Base-by-base conservation (phyloP, 1,140 invertebrate genomes). In the Caligus rogercresseyi region DNA sequence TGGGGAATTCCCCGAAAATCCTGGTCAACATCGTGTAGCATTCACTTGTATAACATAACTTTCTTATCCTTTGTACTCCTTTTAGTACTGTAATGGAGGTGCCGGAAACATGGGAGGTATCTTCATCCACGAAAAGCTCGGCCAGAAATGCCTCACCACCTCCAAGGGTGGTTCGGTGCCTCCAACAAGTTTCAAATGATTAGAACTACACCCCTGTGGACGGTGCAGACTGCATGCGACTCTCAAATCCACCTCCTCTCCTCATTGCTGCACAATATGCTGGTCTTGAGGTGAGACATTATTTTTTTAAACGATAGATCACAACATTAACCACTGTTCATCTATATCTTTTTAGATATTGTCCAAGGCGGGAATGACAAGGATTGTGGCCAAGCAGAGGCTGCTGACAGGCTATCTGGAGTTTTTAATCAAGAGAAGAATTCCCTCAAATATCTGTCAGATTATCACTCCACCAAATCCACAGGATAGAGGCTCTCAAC, bases 401-500 rank as follows among this genome's bases (percentile, higher is more conserved):
- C 68, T 79, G 18, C 66, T 81, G n/a, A 81, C 79, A 1, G 79
- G 75, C 0, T 81, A 81, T 67, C 65, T 80, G 25, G 79, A 81
- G 67, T 67, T 69, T 21, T 71, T 79, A 15, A 65, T 67, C 7
- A 52, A 61, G 52, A 43, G n/a, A 43, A 43, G n/a, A n/a, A 43
- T 65, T 68, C 11, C 58, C 64, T 15, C 19, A 64, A 16, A 7
- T 11, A 43, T 43, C n/a, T 43, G 31, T 43, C 19, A 54, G 1
- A 76, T 79, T 23, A 73, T 81, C 1, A 81, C 78, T 1, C 80
- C 79, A 2, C 66, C 68, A 24, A 72, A 79, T 67, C 74, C 76
- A 1, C 66, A 69, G n/a, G 69, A 78, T 67, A 66, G 79, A 61
- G 79, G 79, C 0, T 74, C 74, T 58, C 78, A 80, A 68, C 71